Evolutionary conservation across 1,140 invertebrate genomes (phyloP), one percentile per base, ranked within the genome.

Genomic region (Drosophila biarmipes): DNA sequence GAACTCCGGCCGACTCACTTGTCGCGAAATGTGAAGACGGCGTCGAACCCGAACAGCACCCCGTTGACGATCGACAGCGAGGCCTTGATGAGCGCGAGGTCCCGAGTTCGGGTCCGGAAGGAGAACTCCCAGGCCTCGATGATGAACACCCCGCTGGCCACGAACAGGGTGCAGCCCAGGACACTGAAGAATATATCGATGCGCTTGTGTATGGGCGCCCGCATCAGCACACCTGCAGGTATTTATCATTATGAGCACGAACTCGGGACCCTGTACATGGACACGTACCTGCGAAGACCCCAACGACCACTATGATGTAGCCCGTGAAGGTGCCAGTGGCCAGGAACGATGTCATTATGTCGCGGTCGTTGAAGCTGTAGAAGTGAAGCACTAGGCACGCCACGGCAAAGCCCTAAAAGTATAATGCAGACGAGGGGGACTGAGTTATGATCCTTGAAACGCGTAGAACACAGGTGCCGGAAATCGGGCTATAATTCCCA

Each of bases 111-210:
- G 8, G 91, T 92, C 4, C 91, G 63, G 57, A 92, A 92, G 2
- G 91, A 90, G 49, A 91, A 90, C 58, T 89, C 80, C 34, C 90
- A 74, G 67, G 94, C 91, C 64, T 94, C 91, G 89, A 96, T 95
- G 15, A 95, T 93, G 6, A 97, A 81, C 0, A 94, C 93, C 19
- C 96, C 96, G 19, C 94, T 94, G 6, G 94, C 93, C 19, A 96
- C 93, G 87, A 96, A 97, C 0, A 96, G 80, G 0, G 93, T 94
- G 40, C 94, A 95, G 21, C 96, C 96, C 17, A 95, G 91, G 49
- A 96, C 86, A 27, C 95, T 95, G 92, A 95, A 96, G 92, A 96
- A 96, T 43, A 96, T 94, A 54, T 97, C 96, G 46, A 95, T 94
- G 63, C 94, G 93, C 87, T 94, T 94, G 90, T 94, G 94, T n/a